A percentile compares a stretch with the other conserved stretches of the same genome.
These are phyloP conservation scores for Lagorchestes hirsutus DNA, from an alignment of 2,797 vertebrate species.

Conservation along the genomic window DNA sequence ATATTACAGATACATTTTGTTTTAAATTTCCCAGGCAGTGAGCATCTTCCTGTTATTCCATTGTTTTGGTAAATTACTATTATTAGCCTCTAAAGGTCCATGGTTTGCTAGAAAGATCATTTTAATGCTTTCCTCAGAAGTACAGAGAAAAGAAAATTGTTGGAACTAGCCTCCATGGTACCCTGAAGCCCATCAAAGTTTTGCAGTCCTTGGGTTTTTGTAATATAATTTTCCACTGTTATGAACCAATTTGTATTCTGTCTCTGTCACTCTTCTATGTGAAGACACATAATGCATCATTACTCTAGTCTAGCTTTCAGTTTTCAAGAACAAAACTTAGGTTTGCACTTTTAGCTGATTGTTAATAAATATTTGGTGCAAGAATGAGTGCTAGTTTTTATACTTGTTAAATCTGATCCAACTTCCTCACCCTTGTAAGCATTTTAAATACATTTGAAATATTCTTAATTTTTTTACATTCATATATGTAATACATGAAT, in stretches of 20 bases:
- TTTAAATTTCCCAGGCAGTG: not conserved
- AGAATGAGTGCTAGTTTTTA: not conserved
- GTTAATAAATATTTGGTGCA: conserved; percentile 21
- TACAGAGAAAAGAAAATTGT: conserved; percentile 33
- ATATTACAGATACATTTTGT: not conserved
- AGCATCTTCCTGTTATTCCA: not conserved
- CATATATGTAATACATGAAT: not conserved
- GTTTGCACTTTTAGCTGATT: not conserved
- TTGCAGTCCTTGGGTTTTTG: conserved; percentile 8
- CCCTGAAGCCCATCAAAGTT: conserved; percentile 10
- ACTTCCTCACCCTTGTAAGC: not conserved
- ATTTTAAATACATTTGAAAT: conserved; percentile 26
- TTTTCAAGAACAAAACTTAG: not conserved
- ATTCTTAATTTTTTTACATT: not conserved
- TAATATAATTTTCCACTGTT: conserved; percentile 32
- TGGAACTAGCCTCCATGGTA: not conserved
- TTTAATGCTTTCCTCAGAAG: conserved; percentile 18
- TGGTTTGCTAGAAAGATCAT: conserved; percentile 5
- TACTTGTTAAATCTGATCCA: not conserved
- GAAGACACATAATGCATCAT: conserved; percentile 1
- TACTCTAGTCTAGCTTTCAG: conserved; percentile 22
- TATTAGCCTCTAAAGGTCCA: not conserved
- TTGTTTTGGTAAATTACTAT: conserved; percentile 6
- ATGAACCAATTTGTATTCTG: not conserved
- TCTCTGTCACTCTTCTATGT: not conserved